Conservation (phyloP, 2,797 vertebrate species). For the Crenichthys baileyi region DNA sequence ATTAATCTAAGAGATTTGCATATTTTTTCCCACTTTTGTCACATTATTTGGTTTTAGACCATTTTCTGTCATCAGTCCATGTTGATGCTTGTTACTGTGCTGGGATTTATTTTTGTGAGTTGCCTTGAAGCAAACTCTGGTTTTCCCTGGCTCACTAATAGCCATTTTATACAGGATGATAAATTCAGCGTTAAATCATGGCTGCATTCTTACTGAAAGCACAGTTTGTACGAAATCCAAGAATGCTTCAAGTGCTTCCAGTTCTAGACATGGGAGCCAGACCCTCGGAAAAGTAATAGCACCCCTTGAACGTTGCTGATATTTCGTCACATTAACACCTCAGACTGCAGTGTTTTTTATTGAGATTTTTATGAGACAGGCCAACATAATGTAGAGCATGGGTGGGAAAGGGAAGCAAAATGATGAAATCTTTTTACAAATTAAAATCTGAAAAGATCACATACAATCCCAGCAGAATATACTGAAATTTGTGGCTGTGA, state of each 20-base stretch:
- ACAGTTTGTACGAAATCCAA: slow-evolving; percentile 52
- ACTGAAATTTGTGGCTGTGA: neutral
- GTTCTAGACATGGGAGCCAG: slow-evolving; percentile 30
- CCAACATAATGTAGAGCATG: neutral
- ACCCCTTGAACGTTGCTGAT: neutral
- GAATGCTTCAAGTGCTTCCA: slow-evolving; percentile 44
- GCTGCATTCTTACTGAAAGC: slow-evolving; percentile 14
- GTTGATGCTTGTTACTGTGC: neutral
- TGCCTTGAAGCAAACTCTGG: neutral
- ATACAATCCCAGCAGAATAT: neutral
- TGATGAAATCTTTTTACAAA: neutral
- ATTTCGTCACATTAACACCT: neutral
- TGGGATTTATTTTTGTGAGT: slow-evolving; percentile 6
- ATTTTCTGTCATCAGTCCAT: neutral
- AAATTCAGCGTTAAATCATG: slow-evolving; percentile 33
- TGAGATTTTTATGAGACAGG: neutral
- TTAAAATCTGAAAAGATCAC: neutral
- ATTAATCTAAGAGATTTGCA: neutral
- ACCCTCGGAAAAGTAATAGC: neutral
- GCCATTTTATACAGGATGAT: neutral
- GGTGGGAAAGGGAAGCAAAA: neutral
- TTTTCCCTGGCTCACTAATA: neutral
- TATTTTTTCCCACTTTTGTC: neutral
- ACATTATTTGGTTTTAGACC: neutral
- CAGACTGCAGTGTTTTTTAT: neutral